Base-by-base conservation (phyloP, 2,113 vertebrate genomes). In the Notarius quadriscutis region DNA sequence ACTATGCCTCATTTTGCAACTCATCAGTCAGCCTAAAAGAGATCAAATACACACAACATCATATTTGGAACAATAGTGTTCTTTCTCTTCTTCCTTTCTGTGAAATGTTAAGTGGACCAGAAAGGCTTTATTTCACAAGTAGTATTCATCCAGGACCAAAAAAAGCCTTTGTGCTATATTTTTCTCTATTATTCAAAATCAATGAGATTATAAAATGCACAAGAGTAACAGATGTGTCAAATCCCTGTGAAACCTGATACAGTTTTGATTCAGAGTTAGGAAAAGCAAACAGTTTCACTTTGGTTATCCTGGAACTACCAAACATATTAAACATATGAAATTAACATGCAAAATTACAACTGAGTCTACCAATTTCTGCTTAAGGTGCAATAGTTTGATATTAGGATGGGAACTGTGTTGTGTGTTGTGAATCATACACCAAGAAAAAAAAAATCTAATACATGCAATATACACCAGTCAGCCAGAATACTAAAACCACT, bases 221-320 rank as follows among this genome's bases (percentile, higher is more conserved):
- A n/a, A 71, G 63, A 84, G 30, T n/a, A 84, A 53, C 65, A 69
- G 82, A 53, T 69, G 63, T 67, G 81, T 8, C 81, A 10, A 48
- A 83, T 30, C 25, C 22, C n/a, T 53, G 15, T 83, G 81, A 67
- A 67, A 67, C 4, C 0, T 6, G 20, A 27, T 30, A 20, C 48
- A 20, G 41, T 30, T 69, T 83, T 34, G 34, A 41, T 41, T 41
- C 34, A 41, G 34, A 41, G 34, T 41, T 41, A 41, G 34, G 34
- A 41, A 41, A 41, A 41, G 51, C 34, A 48, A 41, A 72, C 69
- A 41, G 69, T 41, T 41, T 41, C 34, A 41, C 34, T 41, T 34
- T 71, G 14, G 34, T 74, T 74, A 22, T 74, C 41, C 18, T 22
- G 8, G 41, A 74, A 48, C 17, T 4, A 74, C 17, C 7, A 15